Evolutionary conservation across 2,888 invertebrate species (phyloP).

Genomic region (Caenorhabditis doughertyi): DNA sequence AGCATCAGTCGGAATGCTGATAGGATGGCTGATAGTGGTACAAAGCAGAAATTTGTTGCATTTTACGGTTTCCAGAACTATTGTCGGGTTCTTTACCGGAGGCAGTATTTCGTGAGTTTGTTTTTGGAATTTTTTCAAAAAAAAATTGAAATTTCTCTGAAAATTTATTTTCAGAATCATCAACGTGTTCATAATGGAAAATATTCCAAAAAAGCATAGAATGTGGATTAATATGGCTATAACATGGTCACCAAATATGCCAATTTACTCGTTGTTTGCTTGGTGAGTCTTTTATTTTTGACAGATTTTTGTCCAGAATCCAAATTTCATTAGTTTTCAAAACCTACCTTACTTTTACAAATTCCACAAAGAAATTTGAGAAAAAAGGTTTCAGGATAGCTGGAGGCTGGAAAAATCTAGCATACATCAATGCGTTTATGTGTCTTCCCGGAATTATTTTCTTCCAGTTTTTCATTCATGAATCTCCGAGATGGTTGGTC

Average conservation of each 20-base stretch:
- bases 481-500: conserved; percentile 70
- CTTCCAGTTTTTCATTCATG: conserved; percentile 66
- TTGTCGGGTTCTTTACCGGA: conserved; percentile 70
- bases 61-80: conserved; percentile 63
- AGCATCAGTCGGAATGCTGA: conserved; percentile 58
- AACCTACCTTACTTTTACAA: neutral
- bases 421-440: conserved; percentile 60
- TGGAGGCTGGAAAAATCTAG: conserved; percentile 39
- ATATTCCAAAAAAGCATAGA: conserved; percentile 77
- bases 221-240: conserved; percentile 76
- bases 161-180: conserved; percentile 63
- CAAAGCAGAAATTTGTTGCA: conserved; percentile 59
- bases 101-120: conserved; percentile 67
- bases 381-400: conserved; percentile 27
- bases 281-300: conserved; percentile 50
- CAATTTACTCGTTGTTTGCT: conserved; percentile 75
- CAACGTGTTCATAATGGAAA: conserved; percentile 78
- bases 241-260: conserved; percentile 80
- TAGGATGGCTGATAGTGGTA: conserved; percentile 66
- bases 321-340: neutral
- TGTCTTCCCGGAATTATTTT: conserved; percentile 66
- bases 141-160: neutral
- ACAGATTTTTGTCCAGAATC: no score
- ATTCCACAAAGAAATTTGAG: no score
- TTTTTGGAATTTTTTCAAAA: neutral